Base-by-base conservation (phyloP, 2,797 vertebrate species). In the Siniperca undulata region DNA sequence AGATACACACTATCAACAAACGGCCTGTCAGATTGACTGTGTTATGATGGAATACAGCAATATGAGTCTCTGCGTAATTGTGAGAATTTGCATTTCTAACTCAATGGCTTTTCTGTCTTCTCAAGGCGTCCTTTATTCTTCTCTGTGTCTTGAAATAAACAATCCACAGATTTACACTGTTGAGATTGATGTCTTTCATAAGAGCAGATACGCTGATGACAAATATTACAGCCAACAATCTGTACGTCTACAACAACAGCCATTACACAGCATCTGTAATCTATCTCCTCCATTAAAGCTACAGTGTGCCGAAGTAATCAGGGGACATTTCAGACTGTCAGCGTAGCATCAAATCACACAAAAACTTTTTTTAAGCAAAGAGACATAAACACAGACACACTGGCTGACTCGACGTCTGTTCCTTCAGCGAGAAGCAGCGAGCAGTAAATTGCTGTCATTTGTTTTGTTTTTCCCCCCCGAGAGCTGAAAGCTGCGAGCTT, bases 181-280 rank as follows among this genome's bases (percentile, higher is more conserved):
- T 7, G 64, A 87, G 88, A 93, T 82, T 75, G 83, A 91, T 91
- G 84, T 44, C 27, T 82, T 77, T 86, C 70, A 86, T 83, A 80
- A 84, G 64, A 74, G 40, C 53, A 73, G 50, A 73, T 42, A 69
- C 60, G 72, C 42, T 27, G 44, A 83, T 84, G 83, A 84, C 60
- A 74, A 74, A 87, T 81, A 59, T 69, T 19, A 30, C 73, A 81
- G 60, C 17, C 38, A 56, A 22, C 19, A 20, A 74, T 65, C 77
- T 62, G 38, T 44, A 7, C 7, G 12, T 82, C 70, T 62, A n/a
- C 38, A 60, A 58, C 82, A 46, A 46, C 77, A 61, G 61, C 40
- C 22, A 50, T 81, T 56, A 79, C 17, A 60, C 72, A 30, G 42
- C 46, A 30, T 66, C 69, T 61, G 66, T 30, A 27, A 72, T 74